phyloP scores from a whole-genome alignment of 2,113 vertebrate genomes.

The Sciurus niger region DNA sequence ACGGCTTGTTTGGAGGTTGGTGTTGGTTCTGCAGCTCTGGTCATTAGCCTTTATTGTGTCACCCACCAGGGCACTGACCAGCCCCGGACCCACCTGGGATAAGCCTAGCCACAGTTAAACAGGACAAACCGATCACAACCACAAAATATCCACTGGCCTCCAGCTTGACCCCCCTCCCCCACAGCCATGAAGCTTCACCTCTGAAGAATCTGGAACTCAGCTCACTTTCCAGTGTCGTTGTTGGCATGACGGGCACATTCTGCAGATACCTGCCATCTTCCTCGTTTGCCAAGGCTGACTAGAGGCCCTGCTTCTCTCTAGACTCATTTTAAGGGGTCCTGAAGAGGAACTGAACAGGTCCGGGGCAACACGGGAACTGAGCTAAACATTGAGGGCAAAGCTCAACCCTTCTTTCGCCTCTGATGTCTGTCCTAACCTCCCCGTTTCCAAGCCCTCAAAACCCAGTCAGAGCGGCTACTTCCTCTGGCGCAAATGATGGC shows the following conservation, averaged over 20 bases:
- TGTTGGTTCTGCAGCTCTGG: conserved; percentile 15
- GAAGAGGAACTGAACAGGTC: not conserved
- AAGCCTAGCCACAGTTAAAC: conserved; percentile 8
- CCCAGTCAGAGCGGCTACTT: not conserved
- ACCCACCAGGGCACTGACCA: conserved; percentile 38
- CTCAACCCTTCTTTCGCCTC: not conserved
- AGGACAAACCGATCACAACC: conserved; percentile 60
- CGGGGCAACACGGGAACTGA: not conserved
- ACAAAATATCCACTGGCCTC: not conserved
- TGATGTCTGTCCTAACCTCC: not conserved
- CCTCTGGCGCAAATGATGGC: not conserved
- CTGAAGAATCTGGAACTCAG: conserved; percentile 15
- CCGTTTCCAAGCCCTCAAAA: not conserved
- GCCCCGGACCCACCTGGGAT: conserved; percentile 51
- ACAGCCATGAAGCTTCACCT: conserved; percentile 8
- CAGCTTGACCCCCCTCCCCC: not conserved
- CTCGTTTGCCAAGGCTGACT: not conserved
- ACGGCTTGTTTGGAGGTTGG: conserved; percentile 43
- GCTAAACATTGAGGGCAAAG: not conserved
- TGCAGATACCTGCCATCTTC: not conserved
- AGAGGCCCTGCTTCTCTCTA: not conserved
- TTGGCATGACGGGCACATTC: not conserved
- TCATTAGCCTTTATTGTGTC: conserved; percentile 67
- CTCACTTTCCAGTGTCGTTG: not conserved
- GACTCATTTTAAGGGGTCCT: not conserved